Evolutionary conservation across 2,888 invertebrate genomes (phyloP), one percentile per base, ranked within the genome.

Genomic region (Watsonalla binaria): DNA sequence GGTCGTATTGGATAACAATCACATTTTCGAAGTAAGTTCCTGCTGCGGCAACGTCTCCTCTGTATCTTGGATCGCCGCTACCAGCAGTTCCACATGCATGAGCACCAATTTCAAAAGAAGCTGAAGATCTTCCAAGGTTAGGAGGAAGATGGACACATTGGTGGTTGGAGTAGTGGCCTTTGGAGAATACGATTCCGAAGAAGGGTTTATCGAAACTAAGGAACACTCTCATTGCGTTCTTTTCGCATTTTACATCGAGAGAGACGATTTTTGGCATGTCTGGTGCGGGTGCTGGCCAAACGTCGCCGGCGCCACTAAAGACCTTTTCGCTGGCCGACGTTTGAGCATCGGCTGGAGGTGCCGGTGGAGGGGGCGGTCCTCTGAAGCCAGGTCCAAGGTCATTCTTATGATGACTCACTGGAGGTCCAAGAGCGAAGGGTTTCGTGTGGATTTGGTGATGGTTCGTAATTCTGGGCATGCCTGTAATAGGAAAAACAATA

Each of bases 1-100:
- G 96, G 83, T 98, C 98, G 74, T 97, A 98, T 76, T 97, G 98
- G 56, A 98, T 94, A 13, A 98, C 97, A 66, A 98, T 96, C 51
- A 97, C 97, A 72, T 98, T 98, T 87, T 98, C 98, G 69, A 98
- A 97, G 82, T 95, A 98, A 1, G 97, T 97, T 6, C 98, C 98
- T 2, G 96, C 96, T 0, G 97, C 97, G 0, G 96, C 95, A 55
- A 96, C 96, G 46, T 96, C 95, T 1, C 96, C 97, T 75, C 96
- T 95, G 48, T 97, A 97, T n/a, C 97, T 96, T 58, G 97, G 97
- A 69, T 97, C 97, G 4, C 97, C 96, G 67, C 97, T 97, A 5
- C 97, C 97, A 7, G 96, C 95, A 0, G 97, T 98, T 45, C 98
- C 98, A 74, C 98, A 98, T 47, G 96, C 95, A 72, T 97, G 97